A percentile compares a stretch with the other conserved stretches of the same genome.
phyloP scores from a whole-genome alignment of 2,888 invertebrate species.

The Imbricaverruca yamaguchii region DNA sequence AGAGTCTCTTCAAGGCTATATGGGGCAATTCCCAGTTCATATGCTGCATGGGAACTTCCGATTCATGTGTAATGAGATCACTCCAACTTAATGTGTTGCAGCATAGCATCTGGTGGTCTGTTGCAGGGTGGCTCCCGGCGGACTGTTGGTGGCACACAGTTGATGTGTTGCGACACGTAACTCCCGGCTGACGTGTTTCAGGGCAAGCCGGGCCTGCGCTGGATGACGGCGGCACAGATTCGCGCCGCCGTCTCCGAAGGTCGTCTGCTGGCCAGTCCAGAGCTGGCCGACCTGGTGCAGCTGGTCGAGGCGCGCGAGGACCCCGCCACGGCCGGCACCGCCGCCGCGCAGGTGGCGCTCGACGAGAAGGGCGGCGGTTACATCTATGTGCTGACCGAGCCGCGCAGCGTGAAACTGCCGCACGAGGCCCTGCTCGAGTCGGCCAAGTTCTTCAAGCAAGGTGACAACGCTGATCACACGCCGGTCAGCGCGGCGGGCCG shows the following conservation, averaged over 20 bases:
- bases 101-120: too few species aligned
- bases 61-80: too few species aligned
- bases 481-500: too few species aligned
- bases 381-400: slow-evolving; percentile 4
- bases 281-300: background rate
- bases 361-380: slow-evolving; percentile 12
- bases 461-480: background rate
- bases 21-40: too few species aligned
- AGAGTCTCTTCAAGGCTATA: too few species aligned
- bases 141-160: background rate
- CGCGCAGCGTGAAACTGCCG: background rate
- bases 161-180: background rate
- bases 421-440: background rate
- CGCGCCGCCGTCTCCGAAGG: background rate
- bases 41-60: too few species aligned
- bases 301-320: background rate
- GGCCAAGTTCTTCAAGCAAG: background rate
- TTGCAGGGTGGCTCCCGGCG: too few species aligned
- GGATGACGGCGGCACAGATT: background rate
- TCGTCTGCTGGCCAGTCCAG: background rate
- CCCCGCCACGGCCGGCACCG: background rate
- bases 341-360: background rate
- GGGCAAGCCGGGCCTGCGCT: background rate
- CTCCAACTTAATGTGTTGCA: too few species aligned
- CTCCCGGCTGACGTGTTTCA: background rate